Conservation (phyloP, 2,888 invertebrate species). For the Calameuta filiformis region DNA sequence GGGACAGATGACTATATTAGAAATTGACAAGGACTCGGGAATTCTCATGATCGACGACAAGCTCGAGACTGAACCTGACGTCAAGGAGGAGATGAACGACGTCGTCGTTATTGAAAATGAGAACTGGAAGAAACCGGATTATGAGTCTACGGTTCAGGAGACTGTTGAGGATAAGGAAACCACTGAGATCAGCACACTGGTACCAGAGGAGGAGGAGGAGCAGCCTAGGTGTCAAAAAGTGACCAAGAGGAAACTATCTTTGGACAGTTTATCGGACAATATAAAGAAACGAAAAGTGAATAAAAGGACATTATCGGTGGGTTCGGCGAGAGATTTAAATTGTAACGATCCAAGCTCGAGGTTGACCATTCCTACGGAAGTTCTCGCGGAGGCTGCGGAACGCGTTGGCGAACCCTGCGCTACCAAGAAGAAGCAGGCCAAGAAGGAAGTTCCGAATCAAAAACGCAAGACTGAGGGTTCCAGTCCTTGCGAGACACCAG, state of each 20-base stretch:
- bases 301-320: conserved; percentile 60
- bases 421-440: conserved; percentile 53
- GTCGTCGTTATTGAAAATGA: conserved; percentile 69
- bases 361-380: conserved; percentile 9
- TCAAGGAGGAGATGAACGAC: conserved; percentile 68
- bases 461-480: conserved; percentile 52
- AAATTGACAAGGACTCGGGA: conserved; percentile 59
- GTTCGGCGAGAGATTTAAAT: conserved; percentile 45
- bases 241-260: conserved; percentile 68
- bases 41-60: conserved; percentile 57
- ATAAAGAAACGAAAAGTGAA: conserved; percentile 66
- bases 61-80: conserved; percentile 57
- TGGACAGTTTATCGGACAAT: conserved; percentile 65
- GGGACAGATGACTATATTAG: conserved; percentile 56
- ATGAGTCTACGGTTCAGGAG: conserved; percentile 59
- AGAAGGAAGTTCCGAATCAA: conserved; percentile 30
- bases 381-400: conserved; percentile 17
- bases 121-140: conserved; percentile 62
- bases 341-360: conserved; percentile 27
- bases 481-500: conserved; percentile 37
- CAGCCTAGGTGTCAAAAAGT: conserved; percentile 70
- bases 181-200: conserved; percentile 20
- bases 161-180: conserved; percentile 41
- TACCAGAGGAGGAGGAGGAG: conserved; percentile 33
- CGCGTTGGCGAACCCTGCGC: conserved; percentile 30